Conservation (phyloP, 2,888 invertebrate species). For the Nebria salina region DNA sequence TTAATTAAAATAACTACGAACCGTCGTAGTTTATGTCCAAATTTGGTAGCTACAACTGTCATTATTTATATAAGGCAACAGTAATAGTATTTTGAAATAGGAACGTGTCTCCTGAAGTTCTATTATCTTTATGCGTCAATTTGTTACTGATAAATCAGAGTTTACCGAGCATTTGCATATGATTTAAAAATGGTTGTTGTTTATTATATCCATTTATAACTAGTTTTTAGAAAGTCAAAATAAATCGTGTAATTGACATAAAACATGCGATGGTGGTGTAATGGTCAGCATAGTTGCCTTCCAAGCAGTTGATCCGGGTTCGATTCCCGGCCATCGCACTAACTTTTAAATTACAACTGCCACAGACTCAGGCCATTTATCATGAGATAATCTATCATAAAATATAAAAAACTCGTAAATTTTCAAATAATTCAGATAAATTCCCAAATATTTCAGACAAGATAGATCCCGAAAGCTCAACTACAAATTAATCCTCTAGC, state of each 20-base stretch:
- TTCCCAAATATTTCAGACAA: too few relatives aligned
- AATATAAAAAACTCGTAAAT: too few relatives aligned
- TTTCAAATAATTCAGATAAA: too few relatives aligned
- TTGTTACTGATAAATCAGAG: slow-evolving; percentile 33
- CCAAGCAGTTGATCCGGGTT: slow-evolving; percentile 65
- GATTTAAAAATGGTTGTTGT: slow-evolving; percentile 4
- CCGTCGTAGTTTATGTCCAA: not conserved
- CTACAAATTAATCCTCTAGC: too few relatives aligned
- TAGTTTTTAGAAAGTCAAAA: slow-evolving; percentile 33
- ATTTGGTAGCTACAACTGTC: not conserved
- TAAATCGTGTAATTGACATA: not conserved
- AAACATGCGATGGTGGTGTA: slow-evolving; percentile 61
- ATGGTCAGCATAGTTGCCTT: slow-evolving; percentile 65
- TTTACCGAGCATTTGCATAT: slow-evolving; percentile 7
- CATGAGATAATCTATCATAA: too few relatives aligned
- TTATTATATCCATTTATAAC: slow-evolving; percentile 16
- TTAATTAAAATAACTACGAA: not conserved
- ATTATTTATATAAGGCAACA: not conserved
- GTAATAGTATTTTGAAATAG: not conserved
- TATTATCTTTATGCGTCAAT: slow-evolving; percentile 28
- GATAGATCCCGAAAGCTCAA: too few relatives aligned
- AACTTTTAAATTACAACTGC: not conserved
- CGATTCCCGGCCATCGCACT: slow-evolving; percentile 64
- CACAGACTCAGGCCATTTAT: not conserved
- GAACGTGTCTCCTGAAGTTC: not conserved